Evolutionary conservation across 1,140 invertebrate genomes (phyloP).

Genomic region (Chrysomallon squamiferum): DNA sequence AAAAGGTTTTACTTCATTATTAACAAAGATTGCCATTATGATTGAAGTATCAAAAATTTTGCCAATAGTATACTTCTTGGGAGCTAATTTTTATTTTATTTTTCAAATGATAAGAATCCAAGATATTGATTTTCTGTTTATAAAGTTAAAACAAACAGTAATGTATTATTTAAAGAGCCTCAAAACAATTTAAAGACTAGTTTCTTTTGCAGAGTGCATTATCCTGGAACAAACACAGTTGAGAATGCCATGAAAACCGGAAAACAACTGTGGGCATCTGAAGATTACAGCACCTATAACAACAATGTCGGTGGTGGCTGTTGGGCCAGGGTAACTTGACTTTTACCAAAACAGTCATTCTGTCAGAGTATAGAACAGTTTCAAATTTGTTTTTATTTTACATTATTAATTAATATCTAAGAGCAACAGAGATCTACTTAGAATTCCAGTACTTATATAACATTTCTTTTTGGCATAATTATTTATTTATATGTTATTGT

Average conservation of each 20-base stretch:
- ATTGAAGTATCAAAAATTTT: no score
- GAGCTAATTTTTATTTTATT: no score
- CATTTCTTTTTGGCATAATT: background rate
- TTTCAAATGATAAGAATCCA: no score
- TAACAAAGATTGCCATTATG: no score
- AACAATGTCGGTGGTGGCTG: constrained; percentile 50
- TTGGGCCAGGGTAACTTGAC: constrained; percentile 45
- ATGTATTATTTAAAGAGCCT: no score
- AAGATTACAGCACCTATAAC: constrained; percentile 57
- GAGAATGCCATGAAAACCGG: constrained; percentile 27
- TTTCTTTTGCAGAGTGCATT: constrained; percentile 36
- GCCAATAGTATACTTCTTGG: no score
- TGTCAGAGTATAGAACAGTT: background rate
- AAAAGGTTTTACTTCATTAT: no score
- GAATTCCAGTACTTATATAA: background rate
- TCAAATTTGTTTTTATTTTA: background rate
- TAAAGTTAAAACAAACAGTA: no score
- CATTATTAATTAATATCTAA: background rate
- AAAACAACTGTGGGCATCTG: constrained; percentile 51
- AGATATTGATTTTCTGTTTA: no score
- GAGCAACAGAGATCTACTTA: background rate
- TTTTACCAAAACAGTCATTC: background rate
- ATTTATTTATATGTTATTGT: background rate
- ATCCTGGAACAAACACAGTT: constrained; percentile 44
- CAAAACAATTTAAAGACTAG: no score